phyloP scores from a whole-genome alignment of 2,797 vertebrate species.

The Muscicapa striata region DNA sequence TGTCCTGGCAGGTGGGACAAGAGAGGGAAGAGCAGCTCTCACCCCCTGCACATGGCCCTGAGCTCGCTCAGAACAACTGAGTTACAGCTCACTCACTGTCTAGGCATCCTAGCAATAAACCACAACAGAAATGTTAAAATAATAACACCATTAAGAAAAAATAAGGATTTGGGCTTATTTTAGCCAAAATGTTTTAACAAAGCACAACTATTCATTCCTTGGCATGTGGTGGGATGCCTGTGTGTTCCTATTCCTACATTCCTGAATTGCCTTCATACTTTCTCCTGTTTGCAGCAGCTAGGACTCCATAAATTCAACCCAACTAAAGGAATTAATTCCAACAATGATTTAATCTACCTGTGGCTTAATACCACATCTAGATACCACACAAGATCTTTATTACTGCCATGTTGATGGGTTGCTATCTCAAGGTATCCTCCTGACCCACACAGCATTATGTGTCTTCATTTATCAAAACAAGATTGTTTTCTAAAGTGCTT shows the following conservation, averaged over 20 bases:
- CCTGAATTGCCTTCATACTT: not conserved
- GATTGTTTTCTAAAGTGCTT: not conserved
- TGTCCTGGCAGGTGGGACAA: not conserved
- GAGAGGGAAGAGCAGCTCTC: not conserved
- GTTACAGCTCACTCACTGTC: constrained; percentile 20
- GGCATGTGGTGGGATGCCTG: not conserved
- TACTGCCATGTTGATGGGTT: not conserved
- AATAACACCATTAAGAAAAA: constrained; percentile 30
- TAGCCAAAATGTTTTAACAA: constrained; percentile 7
- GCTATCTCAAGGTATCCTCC: not conserved
- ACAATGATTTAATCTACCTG: not conserved
- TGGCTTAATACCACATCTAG: not conserved
- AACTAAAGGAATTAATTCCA: not conserved
- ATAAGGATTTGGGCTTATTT: constrained; percentile 11
- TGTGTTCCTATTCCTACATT: not conserved
- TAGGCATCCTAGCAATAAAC: constrained; percentile 32
- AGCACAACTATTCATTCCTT: constrained; percentile 5
- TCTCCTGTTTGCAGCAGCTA: not conserved
- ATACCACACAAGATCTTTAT: not conserved
- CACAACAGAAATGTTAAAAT: constrained; percentile 53
- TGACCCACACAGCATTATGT: not conserved
- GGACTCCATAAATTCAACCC: not conserved
- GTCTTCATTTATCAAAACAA: not conserved
- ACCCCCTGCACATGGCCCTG: not conserved
- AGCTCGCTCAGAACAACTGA: rapidly evolving